phyloP scores from a whole-genome alignment of 1,140 invertebrate species.

The Platyura marginata region DNA sequence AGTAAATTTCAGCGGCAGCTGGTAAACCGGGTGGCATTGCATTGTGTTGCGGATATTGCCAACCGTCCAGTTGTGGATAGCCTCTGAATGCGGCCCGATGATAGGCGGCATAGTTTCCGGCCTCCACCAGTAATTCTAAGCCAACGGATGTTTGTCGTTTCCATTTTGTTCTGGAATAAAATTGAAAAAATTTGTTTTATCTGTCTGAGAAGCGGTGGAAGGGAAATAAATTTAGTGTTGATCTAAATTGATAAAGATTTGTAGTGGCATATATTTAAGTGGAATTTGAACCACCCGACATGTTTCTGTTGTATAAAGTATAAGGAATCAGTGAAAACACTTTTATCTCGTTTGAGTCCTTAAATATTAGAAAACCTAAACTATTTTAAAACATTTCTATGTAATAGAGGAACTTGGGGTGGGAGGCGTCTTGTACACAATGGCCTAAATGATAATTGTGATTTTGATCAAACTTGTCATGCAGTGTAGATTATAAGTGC shows the following conservation, averaged over 20 bases:
- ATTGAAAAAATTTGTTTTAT: too few relatives aligned
- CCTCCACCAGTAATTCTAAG: slow-evolving; percentile 80
- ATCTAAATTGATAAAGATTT: background rate
- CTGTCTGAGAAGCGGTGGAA: too few relatives aligned
- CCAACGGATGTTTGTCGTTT: slow-evolving; percentile 95
- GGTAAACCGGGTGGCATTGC: slow-evolving; percentile 28
- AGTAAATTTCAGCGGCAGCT: slow-evolving; percentile 49
- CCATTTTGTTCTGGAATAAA: slow-evolving; percentile 84
- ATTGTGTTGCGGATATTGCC: slow-evolving; percentile 23
- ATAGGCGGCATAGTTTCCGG: slow-evolving; percentile 85
- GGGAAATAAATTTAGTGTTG: background rate
- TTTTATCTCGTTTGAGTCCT: too few relatives aligned
- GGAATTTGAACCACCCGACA: background rate
- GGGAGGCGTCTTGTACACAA: too few relatives aligned
- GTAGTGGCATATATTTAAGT: background rate
- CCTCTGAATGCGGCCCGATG: slow-evolving; percentile 63
- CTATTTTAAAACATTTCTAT: too few relatives aligned
- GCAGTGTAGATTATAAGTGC: too few relatives aligned
- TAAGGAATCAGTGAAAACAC: too few relatives aligned
- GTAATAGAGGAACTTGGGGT: too few relatives aligned
- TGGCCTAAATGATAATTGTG: too few relatives aligned
- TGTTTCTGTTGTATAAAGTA: too few relatives aligned
- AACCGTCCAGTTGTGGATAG: slow-evolving; percentile 41
- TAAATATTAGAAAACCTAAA: too few relatives aligned
- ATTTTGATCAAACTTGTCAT: too few relatives aligned